A percentile compares a stretch with the other conserved stretches of the same genome.
phyloP scores from a whole-genome alignment of 2,888 invertebrate genomes.

The Disparrhopalites patrizii region DNA sequence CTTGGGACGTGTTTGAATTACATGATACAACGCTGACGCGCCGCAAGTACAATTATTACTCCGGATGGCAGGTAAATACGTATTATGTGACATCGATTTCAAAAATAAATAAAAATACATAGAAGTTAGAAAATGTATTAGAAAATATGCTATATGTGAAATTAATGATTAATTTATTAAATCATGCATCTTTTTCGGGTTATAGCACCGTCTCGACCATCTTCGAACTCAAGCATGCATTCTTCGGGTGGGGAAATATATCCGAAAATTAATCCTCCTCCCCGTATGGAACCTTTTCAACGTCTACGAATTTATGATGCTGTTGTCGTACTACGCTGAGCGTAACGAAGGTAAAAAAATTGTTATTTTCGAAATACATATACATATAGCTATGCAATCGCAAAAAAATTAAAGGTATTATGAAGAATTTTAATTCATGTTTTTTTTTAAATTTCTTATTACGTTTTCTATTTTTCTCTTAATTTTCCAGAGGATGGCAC shows the following conservation, averaged over 20 bases:
- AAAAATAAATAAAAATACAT: too few relatives aligned
- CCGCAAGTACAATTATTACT: conserved; percentile 72
- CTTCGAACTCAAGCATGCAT: conserved; percentile 68
- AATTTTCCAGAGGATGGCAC: conserved; percentile 6
- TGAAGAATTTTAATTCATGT: neutral
- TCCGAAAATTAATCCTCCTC: conserved; percentile 64
- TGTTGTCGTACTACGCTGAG: conserved; percentile 70
- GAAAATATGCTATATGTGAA: too few relatives aligned
- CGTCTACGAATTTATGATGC: conserved; percentile 76
- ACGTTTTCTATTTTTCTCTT: neutral
- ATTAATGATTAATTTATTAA: too few relatives aligned
- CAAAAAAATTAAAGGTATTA: neutral
- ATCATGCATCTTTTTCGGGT: conserved; percentile 51
- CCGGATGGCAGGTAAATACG: conserved; percentile 68
- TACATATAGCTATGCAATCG: too few relatives aligned
- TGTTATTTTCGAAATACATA: too few relatives aligned
- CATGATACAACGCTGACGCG: conserved; percentile 70
- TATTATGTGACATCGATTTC: neutral
- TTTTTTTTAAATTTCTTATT: neutral
- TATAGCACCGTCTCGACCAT: conserved; percentile 68
- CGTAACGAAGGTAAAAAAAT: conserved; percentile 51
- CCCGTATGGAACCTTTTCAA: conserved; percentile 76
- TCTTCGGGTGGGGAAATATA: conserved; percentile 62
- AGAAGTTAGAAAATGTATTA: too few relatives aligned
- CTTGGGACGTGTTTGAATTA: conserved; percentile 71